Evolutionary conservation across 2,888 invertebrate species (phyloP).

Genomic region (Mesorhabditis belari): DNA sequence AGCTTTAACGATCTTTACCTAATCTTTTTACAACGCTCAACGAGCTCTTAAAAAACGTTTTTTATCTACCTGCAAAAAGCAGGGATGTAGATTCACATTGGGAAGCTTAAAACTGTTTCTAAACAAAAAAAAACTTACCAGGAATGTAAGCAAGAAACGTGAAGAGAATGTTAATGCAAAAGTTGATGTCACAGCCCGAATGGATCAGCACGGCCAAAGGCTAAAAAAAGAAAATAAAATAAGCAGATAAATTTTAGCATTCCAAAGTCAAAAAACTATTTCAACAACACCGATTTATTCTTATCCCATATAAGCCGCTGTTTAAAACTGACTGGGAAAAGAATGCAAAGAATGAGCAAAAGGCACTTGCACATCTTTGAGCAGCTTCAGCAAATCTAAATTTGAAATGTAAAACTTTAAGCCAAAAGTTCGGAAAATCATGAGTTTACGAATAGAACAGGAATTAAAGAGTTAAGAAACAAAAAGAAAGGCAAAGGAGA

Average conservation of each 20-base stretch:
- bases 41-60: too few species aligned
- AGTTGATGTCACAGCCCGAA: conserved; percentile 11
- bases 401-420: too few species aligned
- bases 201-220: conserved; percentile 11
- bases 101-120: too few species aligned
- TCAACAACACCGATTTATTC: not conserved
- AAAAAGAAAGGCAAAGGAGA: not conserved
- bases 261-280: not conserved
- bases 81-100: too few species aligned
- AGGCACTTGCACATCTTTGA: too few species aligned
- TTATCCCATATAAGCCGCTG: not conserved
- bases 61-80: too few species aligned
- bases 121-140: conserved; percentile 2
- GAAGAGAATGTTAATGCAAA: conserved; percentile 11
- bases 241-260: not conserved
- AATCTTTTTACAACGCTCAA: too few species aligned
- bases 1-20: too few species aligned
- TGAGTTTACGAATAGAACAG: not conserved
- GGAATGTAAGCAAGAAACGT: conserved; percentile 6
- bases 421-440: not conserved
- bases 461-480: not conserved
- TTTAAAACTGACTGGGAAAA: conserved; percentile 6
- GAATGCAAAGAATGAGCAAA: conserved; percentile 8
- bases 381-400: too few species aligned
- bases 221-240: not conserved